Conservation (phyloP, 2,113 vertebrate genomes). For the Nyctereutes procyonoides region DNA sequence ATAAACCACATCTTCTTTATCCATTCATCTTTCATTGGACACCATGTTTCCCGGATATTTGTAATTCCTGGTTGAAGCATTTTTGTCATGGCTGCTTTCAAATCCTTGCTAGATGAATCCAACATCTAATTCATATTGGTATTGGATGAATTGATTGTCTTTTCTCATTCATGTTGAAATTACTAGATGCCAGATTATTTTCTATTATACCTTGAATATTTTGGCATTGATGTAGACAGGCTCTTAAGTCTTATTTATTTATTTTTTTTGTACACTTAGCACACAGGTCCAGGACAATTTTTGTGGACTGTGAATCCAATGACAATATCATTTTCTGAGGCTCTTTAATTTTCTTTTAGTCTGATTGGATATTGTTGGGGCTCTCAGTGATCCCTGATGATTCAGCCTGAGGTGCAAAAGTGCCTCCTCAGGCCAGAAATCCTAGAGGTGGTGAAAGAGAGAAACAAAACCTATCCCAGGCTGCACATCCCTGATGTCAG, state of each 20-base stretch:
- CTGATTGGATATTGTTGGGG: neutral
- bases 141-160: neutral
- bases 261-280: too few relatives aligned
- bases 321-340: neutral
- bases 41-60: neutral
- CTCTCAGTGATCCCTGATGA: neutral
- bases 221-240: neutral
- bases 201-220: neutral
- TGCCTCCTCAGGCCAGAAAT: neutral
- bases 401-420: neutral
- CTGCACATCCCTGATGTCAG: too few relatives aligned
- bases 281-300: neutral
- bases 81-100: neutral
- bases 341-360: neutral
- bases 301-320: neutral
- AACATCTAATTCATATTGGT: neutral
- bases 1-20: too few relatives aligned
- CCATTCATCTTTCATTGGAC: too few relatives aligned
- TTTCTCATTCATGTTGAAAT: neutral
- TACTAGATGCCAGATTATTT: neutral
- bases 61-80: neutral
- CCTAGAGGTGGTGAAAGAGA: neutral
- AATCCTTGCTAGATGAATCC: neutral
- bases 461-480: neutral
- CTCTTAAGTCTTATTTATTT: neutral